Conservation (phyloP, 2,888 invertebrate species). For the Tipula lateralis region DNA sequence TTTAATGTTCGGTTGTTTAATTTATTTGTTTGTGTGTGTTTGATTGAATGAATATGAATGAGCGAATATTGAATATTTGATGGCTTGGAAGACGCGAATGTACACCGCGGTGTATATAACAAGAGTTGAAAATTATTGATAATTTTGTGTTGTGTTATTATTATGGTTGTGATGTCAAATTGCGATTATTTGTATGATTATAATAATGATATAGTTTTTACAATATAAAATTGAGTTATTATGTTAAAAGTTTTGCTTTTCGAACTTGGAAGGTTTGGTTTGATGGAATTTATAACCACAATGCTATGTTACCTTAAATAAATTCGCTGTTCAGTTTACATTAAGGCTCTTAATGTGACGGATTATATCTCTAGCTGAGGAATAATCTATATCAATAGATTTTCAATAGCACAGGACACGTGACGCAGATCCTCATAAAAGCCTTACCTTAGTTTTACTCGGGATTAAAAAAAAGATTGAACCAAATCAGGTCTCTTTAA, state of each 20-base stretch:
- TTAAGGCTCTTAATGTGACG: too few species aligned
- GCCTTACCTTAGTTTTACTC: too few species aligned
- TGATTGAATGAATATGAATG: background rate
- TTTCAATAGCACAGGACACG: too few species aligned
- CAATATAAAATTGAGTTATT: background rate
- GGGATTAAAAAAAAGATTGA: too few species aligned
- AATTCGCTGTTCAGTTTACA: too few species aligned
- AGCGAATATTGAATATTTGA: background rate
- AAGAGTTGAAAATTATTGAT: background rate
- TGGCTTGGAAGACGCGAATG: background rate
- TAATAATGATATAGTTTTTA: background rate
- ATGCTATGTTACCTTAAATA: too few species aligned
- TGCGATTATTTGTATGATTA: background rate
- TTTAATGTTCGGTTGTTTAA: slow-evolving; percentile 3
- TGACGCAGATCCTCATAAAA: too few species aligned
- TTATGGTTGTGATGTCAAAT: background rate
- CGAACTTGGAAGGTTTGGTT: background rate
- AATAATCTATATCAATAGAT: too few species aligned
- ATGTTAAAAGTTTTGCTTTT: background rate
- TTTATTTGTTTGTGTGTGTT: background rate
- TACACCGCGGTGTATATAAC: background rate
- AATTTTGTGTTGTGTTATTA: background rate
- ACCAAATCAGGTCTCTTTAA: too few species aligned
- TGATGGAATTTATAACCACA: background rate
- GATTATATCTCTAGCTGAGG: too few species aligned